Evolutionary conservation across 2,888 invertebrate genomes (phyloP).

Genomic region (Orthonevra nobilis): DNA sequence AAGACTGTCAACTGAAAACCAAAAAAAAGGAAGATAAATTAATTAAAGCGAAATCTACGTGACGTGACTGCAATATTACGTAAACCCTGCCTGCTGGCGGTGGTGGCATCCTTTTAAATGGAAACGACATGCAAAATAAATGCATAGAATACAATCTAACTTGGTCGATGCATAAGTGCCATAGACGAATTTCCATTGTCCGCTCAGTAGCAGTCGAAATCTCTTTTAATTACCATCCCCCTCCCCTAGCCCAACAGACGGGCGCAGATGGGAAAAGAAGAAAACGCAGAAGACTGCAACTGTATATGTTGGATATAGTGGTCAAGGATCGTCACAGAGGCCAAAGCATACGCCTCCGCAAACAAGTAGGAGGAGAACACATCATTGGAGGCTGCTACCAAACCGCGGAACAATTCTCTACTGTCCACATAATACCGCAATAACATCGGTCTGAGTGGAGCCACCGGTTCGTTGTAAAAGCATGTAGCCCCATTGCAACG

Average conservation of each 20-base stretch:
- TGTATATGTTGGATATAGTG: constrained; percentile 7
- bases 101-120: constrained; percentile 39
- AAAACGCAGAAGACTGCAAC: constrained; percentile 16
- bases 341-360: constrained; percentile 34
- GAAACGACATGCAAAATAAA: constrained; percentile 61
- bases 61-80: constrained; percentile 44
- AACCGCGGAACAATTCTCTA: constrained; percentile 68
- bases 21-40: constrained; percentile 34
- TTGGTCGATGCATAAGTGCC: constrained; percentile 36
- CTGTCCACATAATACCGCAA: constrained; percentile 68
- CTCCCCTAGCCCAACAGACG: background rate
- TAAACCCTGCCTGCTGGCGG: constrained; percentile 27
- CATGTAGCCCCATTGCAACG: constrained; percentile 49
- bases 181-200: constrained; percentile 59
- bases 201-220: constrained; percentile 39
- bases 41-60: constrained; percentile 65
- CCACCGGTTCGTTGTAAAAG: constrained; percentile 55
- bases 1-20: constrained; percentile 17
- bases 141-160: constrained; percentile 34
- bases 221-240: constrained; percentile 55
- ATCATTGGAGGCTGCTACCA: constrained; percentile 66
- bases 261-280: constrained; percentile 3
- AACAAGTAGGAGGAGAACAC: constrained; percentile 36
- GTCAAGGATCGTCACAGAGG: constrained; percentile 39
- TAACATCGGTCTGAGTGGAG: constrained; percentile 67